These are phyloP conservation scores for Myotis pilosus DNA, from an alignment of 2,797 vertebrate genomes.

Conservation along the genomic window DNA sequence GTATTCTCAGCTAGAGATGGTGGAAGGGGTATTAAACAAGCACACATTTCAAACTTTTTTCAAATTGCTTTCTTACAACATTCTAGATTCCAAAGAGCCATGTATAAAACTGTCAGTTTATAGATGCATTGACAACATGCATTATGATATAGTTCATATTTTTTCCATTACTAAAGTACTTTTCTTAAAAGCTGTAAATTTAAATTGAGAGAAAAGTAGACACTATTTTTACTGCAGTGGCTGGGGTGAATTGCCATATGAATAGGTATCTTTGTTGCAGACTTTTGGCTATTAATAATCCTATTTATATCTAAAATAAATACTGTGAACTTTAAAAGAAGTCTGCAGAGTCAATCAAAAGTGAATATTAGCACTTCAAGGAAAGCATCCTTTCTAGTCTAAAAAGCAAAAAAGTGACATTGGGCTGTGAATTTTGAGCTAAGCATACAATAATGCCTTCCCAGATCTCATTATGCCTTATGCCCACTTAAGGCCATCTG, in stretches of 20 bases:
- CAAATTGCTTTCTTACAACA: conserved; percentile 80
- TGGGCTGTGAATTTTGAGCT: conserved; percentile 80
- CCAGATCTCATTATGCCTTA: conserved; percentile 79
- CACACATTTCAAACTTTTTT: conserved; percentile 80
- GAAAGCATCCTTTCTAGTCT: conserved; percentile 69
- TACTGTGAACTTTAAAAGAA: conserved; percentile 68
- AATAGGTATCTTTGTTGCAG: conserved; percentile 61
- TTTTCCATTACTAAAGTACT: conserved; percentile 80
- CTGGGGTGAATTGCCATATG: conserved; percentile 48
- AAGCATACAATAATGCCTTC: conserved; percentile 82
- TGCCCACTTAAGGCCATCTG: conserved; percentile 79
- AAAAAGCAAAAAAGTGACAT: conserved; percentile 69
- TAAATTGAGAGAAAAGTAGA: conserved; percentile 36
- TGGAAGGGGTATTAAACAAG: conserved; percentile 82
- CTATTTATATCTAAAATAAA: conserved; percentile 76
- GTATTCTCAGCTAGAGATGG: conserved; percentile 86
- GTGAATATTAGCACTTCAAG: conserved; percentile 81
- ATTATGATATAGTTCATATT: conserved; percentile 78
- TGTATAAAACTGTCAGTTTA: conserved; percentile 80
- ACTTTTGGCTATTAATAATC: conserved; percentile 74
- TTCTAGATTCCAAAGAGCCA: conserved; percentile 82
- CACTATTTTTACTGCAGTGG: conserved; percentile 63
- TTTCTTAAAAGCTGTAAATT: conserved; percentile 52
- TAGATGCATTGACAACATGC: conserved; percentile 77
- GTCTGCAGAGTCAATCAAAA: conserved; percentile 77